Evolutionary conservation across 2,888 invertebrate genomes (phyloP).

Genomic region (Hipparchia sbordonii): DNA sequence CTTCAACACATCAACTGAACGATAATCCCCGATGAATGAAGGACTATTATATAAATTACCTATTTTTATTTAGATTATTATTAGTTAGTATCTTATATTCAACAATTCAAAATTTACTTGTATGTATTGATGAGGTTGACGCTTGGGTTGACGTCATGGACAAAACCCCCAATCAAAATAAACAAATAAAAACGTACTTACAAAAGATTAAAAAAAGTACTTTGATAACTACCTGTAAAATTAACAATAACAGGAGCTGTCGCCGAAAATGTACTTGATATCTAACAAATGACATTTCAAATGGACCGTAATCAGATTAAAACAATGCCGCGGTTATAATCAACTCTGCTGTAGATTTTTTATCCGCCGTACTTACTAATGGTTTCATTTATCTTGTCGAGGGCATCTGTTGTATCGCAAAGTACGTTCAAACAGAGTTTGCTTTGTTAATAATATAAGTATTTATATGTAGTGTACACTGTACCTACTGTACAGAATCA

Average conservation of each 20-base stretch:
- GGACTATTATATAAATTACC: too few species aligned
- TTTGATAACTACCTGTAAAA: neutral
- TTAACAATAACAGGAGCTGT: conserved; percentile 5
- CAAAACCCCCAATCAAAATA: too few species aligned
- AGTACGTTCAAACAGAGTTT: conserved; percentile 54
- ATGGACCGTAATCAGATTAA: conserved; percentile 26
- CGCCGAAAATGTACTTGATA: neutral
- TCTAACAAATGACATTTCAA: conserved; percentile 10
- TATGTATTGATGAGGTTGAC: too few species aligned
- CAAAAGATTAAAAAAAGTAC: too few species aligned
- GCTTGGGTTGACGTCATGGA: too few species aligned
- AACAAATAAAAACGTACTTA: too few species aligned
- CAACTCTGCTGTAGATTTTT: conserved; percentile 34
- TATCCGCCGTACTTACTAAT: conserved; percentile 39
- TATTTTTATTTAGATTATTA: too few species aligned
- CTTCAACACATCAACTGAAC: too few species aligned
- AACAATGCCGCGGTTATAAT: conserved; percentile 37
- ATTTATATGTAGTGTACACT: neutral
- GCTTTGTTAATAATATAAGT: conserved; percentile 51
- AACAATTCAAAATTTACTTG: too few species aligned
- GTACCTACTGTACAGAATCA: conserved; percentile 1
- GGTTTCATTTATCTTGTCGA: conserved; percentile 52
- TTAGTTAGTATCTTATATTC: too few species aligned
- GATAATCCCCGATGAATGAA: too few species aligned
- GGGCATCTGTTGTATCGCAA: conserved; percentile 51